Percentiles rank a stretch among this genome's conserved stretches.
phyloP scores from a whole-genome alignment of 2,113 vertebrate genomes.

The Brachyhypopomus occidentalis region DNA sequence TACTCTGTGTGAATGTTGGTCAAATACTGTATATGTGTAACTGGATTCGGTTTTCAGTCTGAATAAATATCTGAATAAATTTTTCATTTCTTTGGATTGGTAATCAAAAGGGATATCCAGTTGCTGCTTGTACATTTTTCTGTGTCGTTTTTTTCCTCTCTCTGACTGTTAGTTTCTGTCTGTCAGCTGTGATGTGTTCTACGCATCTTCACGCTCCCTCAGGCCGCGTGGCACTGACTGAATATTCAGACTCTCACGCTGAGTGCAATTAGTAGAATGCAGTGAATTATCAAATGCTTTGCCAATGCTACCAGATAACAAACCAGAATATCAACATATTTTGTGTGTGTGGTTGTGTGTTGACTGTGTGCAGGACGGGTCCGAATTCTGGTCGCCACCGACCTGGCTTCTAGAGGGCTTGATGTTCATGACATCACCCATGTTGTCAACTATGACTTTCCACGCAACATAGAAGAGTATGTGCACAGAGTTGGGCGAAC shows the following conservation, averaged over 20 bases:
- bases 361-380: constrained; percentile 78
- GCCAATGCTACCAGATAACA: constrained; percentile 1
- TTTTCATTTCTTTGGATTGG: too few species aligned
- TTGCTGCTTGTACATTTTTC: too few species aligned
- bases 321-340: background rate
- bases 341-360: background rate
- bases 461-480: constrained; percentile 95
- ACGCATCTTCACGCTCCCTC: background rate
- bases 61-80: too few species aligned
- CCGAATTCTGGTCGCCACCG: constrained; percentile 91
- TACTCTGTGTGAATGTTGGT: too few species aligned
- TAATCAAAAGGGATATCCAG: too few species aligned
- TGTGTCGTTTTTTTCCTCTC: background rate
- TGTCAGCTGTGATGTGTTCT: background rate
- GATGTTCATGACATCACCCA: constrained; percentile 92
- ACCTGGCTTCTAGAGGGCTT: constrained; percentile 91
- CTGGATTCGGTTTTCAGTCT: too few species aligned
- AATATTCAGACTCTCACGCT: background rate
- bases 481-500: constrained; percentile 94
- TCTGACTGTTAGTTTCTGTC: constrained; percentile 13
- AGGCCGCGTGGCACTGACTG: background rate
- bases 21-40: too few species aligned
- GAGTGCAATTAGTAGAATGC: background rate
- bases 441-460: constrained; percentile 94
- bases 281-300: background rate